A percentile compares a stretch with the other conserved stretches of the same genome.
Evolutionary conservation across 1,140 invertebrate species (phyloP).

Genomic region (Drosophila guanche): DNA sequence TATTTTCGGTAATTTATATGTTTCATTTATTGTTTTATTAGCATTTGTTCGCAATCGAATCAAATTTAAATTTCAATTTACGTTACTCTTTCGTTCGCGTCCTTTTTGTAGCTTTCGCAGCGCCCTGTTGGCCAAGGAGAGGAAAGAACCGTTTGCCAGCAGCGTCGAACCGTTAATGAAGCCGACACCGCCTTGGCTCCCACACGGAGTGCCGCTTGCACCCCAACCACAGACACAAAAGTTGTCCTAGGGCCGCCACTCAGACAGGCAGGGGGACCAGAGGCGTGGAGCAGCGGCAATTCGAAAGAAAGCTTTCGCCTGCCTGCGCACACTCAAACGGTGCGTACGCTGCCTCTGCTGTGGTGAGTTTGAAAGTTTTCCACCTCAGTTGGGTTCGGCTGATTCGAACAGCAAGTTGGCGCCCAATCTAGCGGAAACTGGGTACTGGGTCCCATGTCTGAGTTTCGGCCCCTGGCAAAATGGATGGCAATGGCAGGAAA

Average conservation of each 20-base stretch:
- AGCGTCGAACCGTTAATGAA: constrained; percentile 75
- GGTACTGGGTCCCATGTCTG: constrained; percentile 8
- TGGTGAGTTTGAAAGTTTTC: constrained; percentile 39
- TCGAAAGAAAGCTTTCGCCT: constrained; percentile 19
- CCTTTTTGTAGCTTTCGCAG: constrained; percentile 15
- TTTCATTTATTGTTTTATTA: constrained; percentile 15
- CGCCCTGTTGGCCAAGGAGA: constrained; percentile 12
- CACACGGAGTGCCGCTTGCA: constrained; percentile 27
- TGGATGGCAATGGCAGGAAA: constrained; percentile 5
- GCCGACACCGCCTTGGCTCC: constrained; percentile 45
- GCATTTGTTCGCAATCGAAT: background rate
- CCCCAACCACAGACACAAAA: constrained; percentile 10
- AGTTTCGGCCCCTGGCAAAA: constrained; percentile 18
- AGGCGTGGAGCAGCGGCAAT: no score
- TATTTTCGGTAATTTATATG: constrained; percentile 8
- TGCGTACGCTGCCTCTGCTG: background rate
- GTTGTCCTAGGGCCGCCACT: constrained; percentile 43
- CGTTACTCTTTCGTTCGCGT: constrained; percentile 28
- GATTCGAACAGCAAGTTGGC: constrained; percentile 46
- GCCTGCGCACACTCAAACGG: constrained; percentile 13
- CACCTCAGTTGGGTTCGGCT: constrained; percentile 17
- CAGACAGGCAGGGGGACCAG: background rate
- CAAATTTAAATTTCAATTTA: constrained; percentile 18
- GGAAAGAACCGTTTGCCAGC: constrained; percentile 65
- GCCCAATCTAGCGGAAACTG: constrained; percentile 60